Percentiles rank a stretch among this genome's conserved stretches.
phyloP scores from a whole-genome alignment of 1,140 invertebrate genomes.

The Drosophila nannoptera region DNA sequence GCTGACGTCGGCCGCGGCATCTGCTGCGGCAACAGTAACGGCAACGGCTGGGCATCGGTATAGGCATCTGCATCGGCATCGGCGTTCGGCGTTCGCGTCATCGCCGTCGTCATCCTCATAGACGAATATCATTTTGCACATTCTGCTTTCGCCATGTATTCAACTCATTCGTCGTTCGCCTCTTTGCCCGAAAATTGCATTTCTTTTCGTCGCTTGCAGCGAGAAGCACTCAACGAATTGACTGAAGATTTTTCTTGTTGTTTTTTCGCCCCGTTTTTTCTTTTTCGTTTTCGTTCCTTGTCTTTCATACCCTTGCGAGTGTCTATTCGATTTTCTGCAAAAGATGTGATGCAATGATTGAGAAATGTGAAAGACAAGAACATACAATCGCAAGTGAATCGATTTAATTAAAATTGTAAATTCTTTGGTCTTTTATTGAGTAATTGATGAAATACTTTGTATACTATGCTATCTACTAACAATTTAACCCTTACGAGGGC shows the following conservation, averaged over 20 bases:
- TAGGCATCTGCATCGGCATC: background rate
- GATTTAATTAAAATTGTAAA: no score
- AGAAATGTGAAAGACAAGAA: no score
- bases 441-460: no score
- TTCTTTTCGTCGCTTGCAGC: constrained; percentile 56
- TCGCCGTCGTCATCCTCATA: constrained; percentile 19
- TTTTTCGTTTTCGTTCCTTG: background rate
- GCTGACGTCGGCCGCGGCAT: background rate
- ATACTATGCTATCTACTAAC: background rate
- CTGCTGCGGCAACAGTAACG: background rate
- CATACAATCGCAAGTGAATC: no score
- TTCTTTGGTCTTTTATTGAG: no score
- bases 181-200: constrained; percentile 67
- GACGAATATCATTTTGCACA: constrained; percentile 52
- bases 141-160: constrained; percentile 42
- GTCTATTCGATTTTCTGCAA: background rate
- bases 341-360: background rate
- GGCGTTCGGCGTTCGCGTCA: no score
- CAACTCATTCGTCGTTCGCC: constrained; percentile 23
- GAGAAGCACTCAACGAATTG: constrained; percentile 45
- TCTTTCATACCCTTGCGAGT: background rate
- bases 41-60: no score
- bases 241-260: constrained; percentile 25
- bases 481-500: background rate
- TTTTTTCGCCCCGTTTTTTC: background rate